A percentile compares a stretch with the other conserved stretches of the same genome.
These are phyloP conservation scores for Cercocebus atys DNA, from an alignment of 2,113 vertebrate genomes.

Conservation along the genomic window DNA sequence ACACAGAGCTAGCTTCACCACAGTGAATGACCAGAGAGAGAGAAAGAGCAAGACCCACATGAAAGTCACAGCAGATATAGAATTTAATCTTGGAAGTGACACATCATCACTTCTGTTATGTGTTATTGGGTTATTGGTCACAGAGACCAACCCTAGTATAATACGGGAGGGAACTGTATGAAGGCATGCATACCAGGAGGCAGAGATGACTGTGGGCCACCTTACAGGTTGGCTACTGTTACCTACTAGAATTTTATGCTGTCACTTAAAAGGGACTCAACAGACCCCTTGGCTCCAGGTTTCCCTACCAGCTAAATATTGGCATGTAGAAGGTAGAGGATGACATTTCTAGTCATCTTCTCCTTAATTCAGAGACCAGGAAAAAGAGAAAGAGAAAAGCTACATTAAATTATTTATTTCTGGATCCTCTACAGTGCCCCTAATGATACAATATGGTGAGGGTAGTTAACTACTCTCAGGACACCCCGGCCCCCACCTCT, in stretches of 20 bases:
- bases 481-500: background rate
- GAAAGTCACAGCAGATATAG: background rate
- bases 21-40: background rate
- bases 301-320: background rate
- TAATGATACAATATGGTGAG: background rate
- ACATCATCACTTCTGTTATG: background rate
- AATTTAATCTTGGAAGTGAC: background rate
- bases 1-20: background rate
- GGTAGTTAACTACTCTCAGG: background rate
- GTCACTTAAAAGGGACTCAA: background rate
- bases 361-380: background rate
- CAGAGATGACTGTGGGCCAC: rapidly evolving
- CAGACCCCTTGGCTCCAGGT: background rate
- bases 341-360: background rate
- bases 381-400: background rate
- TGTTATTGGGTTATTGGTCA: background rate
- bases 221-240: background rate
- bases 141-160: background rate
- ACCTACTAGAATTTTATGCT: background rate
- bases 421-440: background rate
- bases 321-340: background rate
- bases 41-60: background rate
- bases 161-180: too few species aligned
- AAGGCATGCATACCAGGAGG: rapidly evolving
- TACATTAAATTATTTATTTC: background rate